These are phyloP conservation scores for Leuctra nigra DNA, from an alignment of 2,888 invertebrate genomes.

Conservation along the genomic window DNA sequence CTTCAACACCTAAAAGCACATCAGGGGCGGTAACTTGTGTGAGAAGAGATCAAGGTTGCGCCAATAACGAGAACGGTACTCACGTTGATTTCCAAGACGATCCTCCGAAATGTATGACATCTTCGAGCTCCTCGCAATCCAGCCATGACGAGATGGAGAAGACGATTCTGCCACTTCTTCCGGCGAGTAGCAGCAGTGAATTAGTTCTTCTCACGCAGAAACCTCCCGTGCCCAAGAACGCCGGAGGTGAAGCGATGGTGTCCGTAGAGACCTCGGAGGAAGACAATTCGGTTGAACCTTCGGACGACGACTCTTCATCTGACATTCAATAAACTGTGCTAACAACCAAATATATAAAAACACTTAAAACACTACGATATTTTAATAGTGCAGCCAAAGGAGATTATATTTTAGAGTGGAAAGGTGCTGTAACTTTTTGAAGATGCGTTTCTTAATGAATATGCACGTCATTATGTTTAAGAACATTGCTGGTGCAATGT, in stretches of 20 bases:
- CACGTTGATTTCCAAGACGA: not conserved
- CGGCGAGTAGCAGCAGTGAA: conserved; percentile 20
- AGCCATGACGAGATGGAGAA: not conserved
- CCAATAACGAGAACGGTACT: no score
- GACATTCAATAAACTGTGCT: not conserved
- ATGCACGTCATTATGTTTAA: no score
- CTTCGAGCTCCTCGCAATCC: not conserved
- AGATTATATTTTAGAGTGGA: no score
- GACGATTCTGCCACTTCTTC: conserved; percentile 20
- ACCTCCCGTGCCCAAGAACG: conserved; percentile 26
- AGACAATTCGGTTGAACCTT: conserved; percentile 23
- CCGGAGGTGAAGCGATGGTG: conserved; percentile 36
- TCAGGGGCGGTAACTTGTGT: no score
- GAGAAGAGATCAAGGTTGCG: no score
- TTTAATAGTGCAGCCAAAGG: no score
- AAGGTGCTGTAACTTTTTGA: no score
- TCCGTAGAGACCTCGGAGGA: conserved; percentile 35
- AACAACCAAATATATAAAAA: no score
- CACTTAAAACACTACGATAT: no score
- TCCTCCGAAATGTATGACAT: not conserved
- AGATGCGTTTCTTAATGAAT: no score
- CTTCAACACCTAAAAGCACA: not conserved
- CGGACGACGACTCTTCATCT: not conserved
- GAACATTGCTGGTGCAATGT: no score
- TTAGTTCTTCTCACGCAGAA: conserved; percentile 12